A percentile compares a stretch with the other conserved stretches of the same genome.
Conservation (phyloP, 2,797 vertebrate species). For the Pseudochaenichthys georgianus region DNA sequence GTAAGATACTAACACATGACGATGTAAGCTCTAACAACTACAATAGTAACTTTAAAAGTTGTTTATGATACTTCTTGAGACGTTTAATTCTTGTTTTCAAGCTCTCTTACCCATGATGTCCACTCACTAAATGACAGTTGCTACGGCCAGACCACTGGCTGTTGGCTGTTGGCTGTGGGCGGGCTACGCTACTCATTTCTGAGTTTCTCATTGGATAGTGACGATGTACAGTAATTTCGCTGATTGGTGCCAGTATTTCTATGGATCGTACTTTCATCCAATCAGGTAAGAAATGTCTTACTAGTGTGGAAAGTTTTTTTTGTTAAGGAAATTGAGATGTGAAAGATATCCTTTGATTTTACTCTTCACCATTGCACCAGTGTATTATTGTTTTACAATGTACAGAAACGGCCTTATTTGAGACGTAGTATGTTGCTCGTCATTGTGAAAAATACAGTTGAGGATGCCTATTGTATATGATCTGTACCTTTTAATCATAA, state of each 20-base stretch:
- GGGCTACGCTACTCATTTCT: constrained; percentile 25
- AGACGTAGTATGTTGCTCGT: no score
- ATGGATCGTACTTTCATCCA: constrained; percentile 54
- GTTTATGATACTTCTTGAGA: constrained; percentile 53
- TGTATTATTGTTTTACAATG: no score
- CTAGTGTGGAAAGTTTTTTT: constrained; percentile 6
- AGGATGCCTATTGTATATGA: background rate
- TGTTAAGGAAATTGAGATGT: background rate
- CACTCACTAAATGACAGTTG: constrained; percentile 81
- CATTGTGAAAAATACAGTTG: background rate
- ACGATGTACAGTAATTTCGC: constrained; percentile 43
- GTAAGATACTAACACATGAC: constrained; percentile 55
- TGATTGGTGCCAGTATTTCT: constrained; percentile 63
- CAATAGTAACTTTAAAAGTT: constrained; percentile 60
- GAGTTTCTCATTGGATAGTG: constrained; percentile 64
- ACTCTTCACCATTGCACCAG: no score
- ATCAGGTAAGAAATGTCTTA: constrained; percentile 42
- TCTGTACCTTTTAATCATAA: background rate
- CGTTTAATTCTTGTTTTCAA: constrained; percentile 40
- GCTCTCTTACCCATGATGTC: constrained; percentile 64
- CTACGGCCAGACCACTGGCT: constrained; percentile 68
- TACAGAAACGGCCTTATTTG: no score
- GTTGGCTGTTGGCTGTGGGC: constrained; percentile 71
- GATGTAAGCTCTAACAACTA: constrained; percentile 4
- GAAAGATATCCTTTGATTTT: background rate